Base-by-base conservation (phyloP, 2,888 invertebrate species). In the Oscheius myriophilus region DNA sequence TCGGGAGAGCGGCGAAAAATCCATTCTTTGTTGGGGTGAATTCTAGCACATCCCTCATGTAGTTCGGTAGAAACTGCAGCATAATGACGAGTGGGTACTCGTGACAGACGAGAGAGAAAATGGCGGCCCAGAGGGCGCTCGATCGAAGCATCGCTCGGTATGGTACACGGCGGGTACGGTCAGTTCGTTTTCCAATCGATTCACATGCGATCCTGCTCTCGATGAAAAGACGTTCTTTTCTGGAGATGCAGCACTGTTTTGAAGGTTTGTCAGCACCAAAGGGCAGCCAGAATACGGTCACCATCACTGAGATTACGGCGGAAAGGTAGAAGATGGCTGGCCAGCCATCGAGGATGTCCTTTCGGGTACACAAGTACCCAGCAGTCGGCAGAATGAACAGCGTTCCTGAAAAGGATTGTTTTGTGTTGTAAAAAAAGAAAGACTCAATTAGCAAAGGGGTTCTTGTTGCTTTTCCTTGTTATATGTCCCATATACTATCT, bases 11-110 rank as follows among this genome's bases (percentile, higher is more conserved):
- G 0, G 76, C 73, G 16, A 78, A 69, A 9, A 78, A 63, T 26
- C 82, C 84, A 53, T 84, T 84, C 52, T 84, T 78, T 7, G 84
- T 83, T n/a, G 84, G 84, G n/a, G 83, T 76, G 53, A 84, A 83
- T 55, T 83, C 82, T 12, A 84, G 72, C 12, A 84, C 84, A 62
- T 84, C 84, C 67, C 84, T 67, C 82, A 84, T 82, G 66, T 84
- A 84, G 54, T 84, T 84, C 1, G 84, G 84, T 16, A 84, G 71
- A 53, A 84, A 84, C 61, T 78, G 84, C 2, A 84, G 72, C 82
- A 84, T 83, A 45, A 84, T 83, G 16, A 84, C 83, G 9, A 84
- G 70, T 1, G 84, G 84, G 41, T 81, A 84, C 26, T 80, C 78
- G 41, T 80, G 78, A 26, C 80, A 81, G 18, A 81, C 76, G 16